Base-by-base conservation (phyloP, 2,797 vertebrate genomes). In the Clangula hyemalis region DNA sequence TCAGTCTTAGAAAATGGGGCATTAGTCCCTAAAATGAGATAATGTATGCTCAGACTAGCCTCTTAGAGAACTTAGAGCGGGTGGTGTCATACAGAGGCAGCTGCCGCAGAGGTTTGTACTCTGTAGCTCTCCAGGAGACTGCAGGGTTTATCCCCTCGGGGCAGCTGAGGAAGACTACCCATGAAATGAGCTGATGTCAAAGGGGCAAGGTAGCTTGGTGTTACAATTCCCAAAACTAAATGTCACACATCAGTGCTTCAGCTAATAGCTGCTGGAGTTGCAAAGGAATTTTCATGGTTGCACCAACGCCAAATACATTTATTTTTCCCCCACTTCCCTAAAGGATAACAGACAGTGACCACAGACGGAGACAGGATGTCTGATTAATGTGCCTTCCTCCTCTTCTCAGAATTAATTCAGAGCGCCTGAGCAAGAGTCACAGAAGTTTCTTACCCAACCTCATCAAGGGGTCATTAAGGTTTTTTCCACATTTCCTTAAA, bases 81-180 rank as follows among this genome's bases (percentile, higher is more conserved):
- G 27, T 24, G 56, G 11, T 70, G 66, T 43, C 36, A 36, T 11
- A 66, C 27, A 36, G 27, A 79, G 39, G 57, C 85, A 65, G 69
- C 60, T 25, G 49, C 1, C 7, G 25, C 62, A 72, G 87, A 41
- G 45, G 24, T 0, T 0, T 1, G 47, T 3, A 25, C 32, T 4
- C 71, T 36, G 68, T 49, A 72, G 36, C n/a, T 72, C 34, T 19
- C 30, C 36, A 38, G 12, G 34, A 41, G 19, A 25, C 22, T 4
- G 11, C n/a, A 3, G 1, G 2, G 3, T 11, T 39, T 1, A 10
- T 14, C 53, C 20, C 51, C 27, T 61, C 30, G 30, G 76, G 43
- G 32, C 25, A 8, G 2, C 17, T 19, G 54, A 25, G 15, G 32
- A 18, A 51, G 25, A 53, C 22, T 15, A 12, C 25, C 27, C 56